Evolutionary conservation across 2,797 vertebrate genomes (phyloP).

Genomic region (Gallirallus australis): DNA sequence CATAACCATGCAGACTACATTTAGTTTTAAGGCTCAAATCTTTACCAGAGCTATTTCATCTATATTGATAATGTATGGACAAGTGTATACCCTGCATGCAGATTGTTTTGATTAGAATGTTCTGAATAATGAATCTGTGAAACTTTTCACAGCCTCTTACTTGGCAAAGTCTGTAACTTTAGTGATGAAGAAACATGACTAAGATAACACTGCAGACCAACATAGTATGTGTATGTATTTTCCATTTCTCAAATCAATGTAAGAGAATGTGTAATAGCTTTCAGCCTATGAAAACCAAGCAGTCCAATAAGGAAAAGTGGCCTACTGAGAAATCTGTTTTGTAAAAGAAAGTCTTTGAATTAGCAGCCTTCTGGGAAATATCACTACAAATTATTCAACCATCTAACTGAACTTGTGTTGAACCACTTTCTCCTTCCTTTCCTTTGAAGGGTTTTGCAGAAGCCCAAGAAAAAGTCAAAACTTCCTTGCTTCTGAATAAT

Average conservation of each 20-base stretch:
- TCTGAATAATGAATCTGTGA: not conserved
- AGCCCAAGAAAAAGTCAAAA: conserved; percentile 58
- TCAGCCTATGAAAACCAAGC: not conserved
- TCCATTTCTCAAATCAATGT: not conserved
- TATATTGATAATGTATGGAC: not conserved
- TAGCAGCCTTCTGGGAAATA: conserved; percentile 20
- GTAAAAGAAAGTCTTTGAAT: conserved; percentile 23
- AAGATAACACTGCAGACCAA: not conserved
- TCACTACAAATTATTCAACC: not conserved
- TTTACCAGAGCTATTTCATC: not conserved
- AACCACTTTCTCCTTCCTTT: conserved; percentile 55
- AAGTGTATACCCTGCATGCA: not conserved
- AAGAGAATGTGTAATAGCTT: not conserved
- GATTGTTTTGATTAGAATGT: not conserved
- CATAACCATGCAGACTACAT: not conserved
- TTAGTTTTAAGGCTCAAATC: not conserved
- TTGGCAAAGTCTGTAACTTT: not conserved
- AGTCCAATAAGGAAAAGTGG: not conserved
- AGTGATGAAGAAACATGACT: not conserved
- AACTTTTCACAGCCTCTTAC: not conserved
- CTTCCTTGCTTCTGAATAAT: conserved; percentile 64
- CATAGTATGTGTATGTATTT: not conserved
- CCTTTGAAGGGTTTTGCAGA: conserved; percentile 43
- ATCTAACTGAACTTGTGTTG: conserved; percentile 56
- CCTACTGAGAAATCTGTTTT: not conserved